These are phyloP conservation scores for Sylvicapra grimmia DNA, from an alignment of 2,113 vertebrate species.

Conservation along the genomic window DNA sequence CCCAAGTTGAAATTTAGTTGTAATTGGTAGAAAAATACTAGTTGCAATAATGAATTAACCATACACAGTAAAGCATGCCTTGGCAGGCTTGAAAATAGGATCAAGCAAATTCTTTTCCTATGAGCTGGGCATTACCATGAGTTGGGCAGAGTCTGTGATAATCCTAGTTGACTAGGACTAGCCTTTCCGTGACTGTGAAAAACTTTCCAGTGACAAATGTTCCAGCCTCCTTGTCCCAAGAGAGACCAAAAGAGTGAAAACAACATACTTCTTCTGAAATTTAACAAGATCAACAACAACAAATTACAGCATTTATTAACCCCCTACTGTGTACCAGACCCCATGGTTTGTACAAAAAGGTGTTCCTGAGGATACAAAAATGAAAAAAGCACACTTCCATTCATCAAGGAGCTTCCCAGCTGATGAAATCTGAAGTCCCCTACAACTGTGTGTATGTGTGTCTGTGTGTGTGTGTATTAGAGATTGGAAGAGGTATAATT, in stretches of 20 bases:
- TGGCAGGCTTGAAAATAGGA: background rate
- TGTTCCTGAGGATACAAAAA: background rate
- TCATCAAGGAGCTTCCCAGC: background rate
- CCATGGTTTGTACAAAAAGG: background rate
- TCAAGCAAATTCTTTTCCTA: slow-evolving; percentile 44
- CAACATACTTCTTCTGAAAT: background rate
- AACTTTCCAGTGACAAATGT: slow-evolving; percentile 20
- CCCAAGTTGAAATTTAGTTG: background rate
- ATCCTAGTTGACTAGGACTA: background rate
- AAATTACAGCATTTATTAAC: background rate
- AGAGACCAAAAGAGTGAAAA: background rate
- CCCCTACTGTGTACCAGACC: background rate
- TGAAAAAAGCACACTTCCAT: background rate
- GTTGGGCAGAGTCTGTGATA: background rate
- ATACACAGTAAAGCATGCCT: background rate
- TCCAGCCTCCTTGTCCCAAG: background rate
- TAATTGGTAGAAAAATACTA: background rate
- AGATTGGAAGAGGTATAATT: background rate
- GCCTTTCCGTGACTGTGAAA: background rate
- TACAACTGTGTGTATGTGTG: background rate
- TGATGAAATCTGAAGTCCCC: background rate
- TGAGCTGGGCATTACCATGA: background rate
- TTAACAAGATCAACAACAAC: background rate
- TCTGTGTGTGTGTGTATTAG: background rate
- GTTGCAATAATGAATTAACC: background rate